phyloP scores from a whole-genome alignment of 1,140 invertebrate species.

The Danaus melanippus region DNA sequence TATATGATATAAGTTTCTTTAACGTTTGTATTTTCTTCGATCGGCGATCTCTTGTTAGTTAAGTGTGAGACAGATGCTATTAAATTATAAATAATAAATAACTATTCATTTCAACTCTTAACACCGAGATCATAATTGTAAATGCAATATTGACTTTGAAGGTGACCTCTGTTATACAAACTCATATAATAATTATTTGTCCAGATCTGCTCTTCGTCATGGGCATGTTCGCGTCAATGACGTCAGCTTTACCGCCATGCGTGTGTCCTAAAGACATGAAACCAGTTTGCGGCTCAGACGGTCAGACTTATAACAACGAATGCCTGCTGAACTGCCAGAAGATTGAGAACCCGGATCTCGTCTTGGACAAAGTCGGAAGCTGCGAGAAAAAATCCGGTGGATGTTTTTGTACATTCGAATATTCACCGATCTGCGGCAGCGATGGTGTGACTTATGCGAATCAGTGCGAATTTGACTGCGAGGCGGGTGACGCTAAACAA shows the following conservation, averaged over 20 bases:
- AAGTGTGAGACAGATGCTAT: too few species aligned
- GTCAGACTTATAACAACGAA: constrained; percentile 63
- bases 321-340: constrained; percentile 62
- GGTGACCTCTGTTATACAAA: too few species aligned
- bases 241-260: constrained; percentile 43
- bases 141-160: too few species aligned
- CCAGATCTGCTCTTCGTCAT: constrained; percentile 30
- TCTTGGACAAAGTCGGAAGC: constrained; percentile 9
- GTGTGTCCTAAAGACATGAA: constrained; percentile 62
- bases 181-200: constrained; percentile 9
- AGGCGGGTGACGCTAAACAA: neutral
- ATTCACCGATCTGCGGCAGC: constrained; percentile 19
- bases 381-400: constrained; percentile 9
- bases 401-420: constrained; percentile 12
- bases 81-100: too few species aligned
- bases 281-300: constrained; percentile 69
- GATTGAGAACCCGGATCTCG: constrained; percentile 16
- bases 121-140: too few species aligned
- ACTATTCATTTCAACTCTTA: too few species aligned
- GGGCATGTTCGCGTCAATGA: constrained; percentile 21
- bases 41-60: too few species aligned
- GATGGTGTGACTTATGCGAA: constrained; percentile 25
- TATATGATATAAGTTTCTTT: too few species aligned
- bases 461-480: constrained; percentile 18
- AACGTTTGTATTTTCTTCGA: too few species aligned